Evolutionary conservation across 1,140 invertebrate genomes (phyloP).

Genomic region (Yoshiicerus persimilis): DNA sequence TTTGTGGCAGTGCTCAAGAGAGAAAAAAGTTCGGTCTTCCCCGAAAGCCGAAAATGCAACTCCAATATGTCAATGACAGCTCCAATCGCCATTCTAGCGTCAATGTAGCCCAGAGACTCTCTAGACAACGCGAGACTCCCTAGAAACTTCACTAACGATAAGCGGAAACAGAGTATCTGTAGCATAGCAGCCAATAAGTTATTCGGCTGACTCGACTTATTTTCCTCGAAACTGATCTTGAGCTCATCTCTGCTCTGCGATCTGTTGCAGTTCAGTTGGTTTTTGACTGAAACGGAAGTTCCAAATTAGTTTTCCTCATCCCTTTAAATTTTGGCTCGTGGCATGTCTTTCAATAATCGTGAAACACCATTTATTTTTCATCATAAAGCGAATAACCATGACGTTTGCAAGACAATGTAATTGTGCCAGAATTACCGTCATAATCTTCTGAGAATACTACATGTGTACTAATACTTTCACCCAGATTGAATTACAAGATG

Average conservation of each 20-base stretch:
- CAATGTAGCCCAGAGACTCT: not conserved
- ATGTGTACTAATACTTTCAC: not conserved
- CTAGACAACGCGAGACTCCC: not conserved
- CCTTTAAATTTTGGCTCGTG: slow-evolving; percentile 12
- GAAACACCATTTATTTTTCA: slow-evolving; percentile 13
- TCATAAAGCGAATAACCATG: not conserved
- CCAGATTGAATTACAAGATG: not conserved
- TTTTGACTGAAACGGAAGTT: slow-evolving; percentile 8
- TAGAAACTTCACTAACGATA: slow-evolving; percentile 17
- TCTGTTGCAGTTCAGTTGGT: slow-evolving; percentile 14
- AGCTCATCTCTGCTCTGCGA: slow-evolving; percentile 6
- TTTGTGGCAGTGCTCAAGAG: not conserved
- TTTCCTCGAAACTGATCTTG: slow-evolving; percentile 19
- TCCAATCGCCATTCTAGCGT: slow-evolving; percentile 3
- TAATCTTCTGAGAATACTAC: not conserved
- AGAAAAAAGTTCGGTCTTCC: not conserved
- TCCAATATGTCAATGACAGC: slow-evolving; percentile 12
- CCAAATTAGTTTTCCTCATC: slow-evolving; percentile 14
- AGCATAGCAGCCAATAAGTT: slow-evolving; percentile 22
- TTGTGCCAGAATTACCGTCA: not conserved
- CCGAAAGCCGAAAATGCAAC: not conserved
- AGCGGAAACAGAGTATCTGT: slow-evolving; percentile 21
- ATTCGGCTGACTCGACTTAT: slow-evolving; percentile 21
- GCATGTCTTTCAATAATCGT: slow-evolving; percentile 12
- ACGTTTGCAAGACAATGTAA: not conserved